These are phyloP conservation scores for Meriones unguiculatus DNA, from an alignment of 2,113 vertebrate species.

Conservation along the genomic window DNA sequence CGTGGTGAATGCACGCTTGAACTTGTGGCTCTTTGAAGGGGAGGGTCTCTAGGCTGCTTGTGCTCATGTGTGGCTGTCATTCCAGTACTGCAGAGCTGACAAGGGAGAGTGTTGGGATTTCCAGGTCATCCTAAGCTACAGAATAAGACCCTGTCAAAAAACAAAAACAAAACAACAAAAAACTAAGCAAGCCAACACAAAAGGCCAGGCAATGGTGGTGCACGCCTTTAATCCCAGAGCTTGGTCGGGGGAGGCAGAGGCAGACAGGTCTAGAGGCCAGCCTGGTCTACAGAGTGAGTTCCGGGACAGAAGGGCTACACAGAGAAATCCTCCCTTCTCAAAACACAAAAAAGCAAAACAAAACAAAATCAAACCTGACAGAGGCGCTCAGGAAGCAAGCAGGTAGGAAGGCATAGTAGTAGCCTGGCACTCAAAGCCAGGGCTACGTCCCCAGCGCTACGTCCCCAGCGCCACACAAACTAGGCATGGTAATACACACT, in stretches of 20 bases:
- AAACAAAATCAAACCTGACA: neutral
- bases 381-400: neutral
- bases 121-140: neutral
- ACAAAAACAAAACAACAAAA: too few species aligned
- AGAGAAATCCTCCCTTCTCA: neutral
- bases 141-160: neutral
- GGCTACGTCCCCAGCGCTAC: neutral
- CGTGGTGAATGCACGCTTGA: neutral
- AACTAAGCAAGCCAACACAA: neutral
- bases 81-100: neutral
- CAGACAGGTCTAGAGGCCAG: neutral
- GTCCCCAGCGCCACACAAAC: neutral
- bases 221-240: neutral
- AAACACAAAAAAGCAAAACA: neutral
- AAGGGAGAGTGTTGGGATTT: neutral
- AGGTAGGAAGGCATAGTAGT: neutral
- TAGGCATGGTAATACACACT: neutral
- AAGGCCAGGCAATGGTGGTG: neutral
- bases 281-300: neutral
- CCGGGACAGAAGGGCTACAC: neutral
- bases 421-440: neutral
- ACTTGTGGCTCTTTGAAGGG: neutral
- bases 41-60: neutral
- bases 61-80: neutral
- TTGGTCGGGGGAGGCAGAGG: neutral